A percentile compares a stretch with the other conserved stretches of the same genome.
Conservation (phyloP, 2,113 vertebrate species). For the Hemibagrus wyckioides region DNA sequence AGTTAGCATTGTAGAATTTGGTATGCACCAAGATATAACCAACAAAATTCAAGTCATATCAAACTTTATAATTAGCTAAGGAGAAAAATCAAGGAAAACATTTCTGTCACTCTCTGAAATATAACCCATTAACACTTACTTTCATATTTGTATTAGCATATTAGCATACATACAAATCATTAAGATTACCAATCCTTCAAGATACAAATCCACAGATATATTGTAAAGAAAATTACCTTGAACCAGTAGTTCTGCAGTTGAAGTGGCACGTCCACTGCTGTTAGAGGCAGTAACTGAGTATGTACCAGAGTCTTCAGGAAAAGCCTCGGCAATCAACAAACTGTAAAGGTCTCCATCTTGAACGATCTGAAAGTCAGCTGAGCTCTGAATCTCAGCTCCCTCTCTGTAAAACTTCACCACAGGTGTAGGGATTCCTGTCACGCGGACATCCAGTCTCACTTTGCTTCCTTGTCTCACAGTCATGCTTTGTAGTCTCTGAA, state of each 20-base stretch:
- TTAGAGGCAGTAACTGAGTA: constrained; percentile 96
- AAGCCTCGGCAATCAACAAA: constrained; percentile 88
- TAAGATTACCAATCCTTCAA: not conserved
- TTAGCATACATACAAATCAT: not conserved
- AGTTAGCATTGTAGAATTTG: not conserved
- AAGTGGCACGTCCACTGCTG: constrained; percentile 94
- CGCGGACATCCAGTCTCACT: constrained; percentile 89
- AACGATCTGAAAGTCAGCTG: constrained; percentile 91
- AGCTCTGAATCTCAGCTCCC: constrained; percentile 98
- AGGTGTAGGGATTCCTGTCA: constrained; percentile 96
- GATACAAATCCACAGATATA: not conserved
- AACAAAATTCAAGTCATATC: not conserved
- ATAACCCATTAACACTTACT: not conserved
- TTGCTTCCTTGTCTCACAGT: constrained; percentile 93
- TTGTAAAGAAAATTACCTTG: constrained; percentile 78
- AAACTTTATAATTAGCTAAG: not conserved
- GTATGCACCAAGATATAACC: not conserved
- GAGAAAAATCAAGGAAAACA: not conserved
- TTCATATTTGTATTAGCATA: not conserved
- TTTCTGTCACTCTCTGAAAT: not conserved
- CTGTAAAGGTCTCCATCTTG: constrained; percentile 93
- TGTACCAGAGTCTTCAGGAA: constrained; percentile 91
- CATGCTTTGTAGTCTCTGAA: constrained; percentile 93
- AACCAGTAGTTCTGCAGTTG: constrained; percentile 92
- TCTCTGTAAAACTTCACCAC: constrained; percentile 97